These are phyloP conservation scores for Tangara arthus DNA, from an alignment of 2,797 vertebrate species.

Conservation along the genomic window DNA sequence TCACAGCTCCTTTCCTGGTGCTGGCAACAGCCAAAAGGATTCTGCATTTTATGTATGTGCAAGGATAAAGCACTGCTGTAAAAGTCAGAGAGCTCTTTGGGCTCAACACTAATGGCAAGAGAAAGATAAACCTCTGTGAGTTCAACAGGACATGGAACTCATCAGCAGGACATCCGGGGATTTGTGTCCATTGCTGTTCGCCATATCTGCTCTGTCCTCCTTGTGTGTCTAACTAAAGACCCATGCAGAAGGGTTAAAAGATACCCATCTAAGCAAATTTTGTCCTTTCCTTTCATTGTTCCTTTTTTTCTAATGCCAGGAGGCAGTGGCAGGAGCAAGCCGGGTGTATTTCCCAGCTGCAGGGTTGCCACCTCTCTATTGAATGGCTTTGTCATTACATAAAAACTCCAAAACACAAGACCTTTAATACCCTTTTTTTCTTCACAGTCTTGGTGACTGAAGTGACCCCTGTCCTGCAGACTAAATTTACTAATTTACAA, in stretches of 20 bases:
- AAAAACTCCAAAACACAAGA: background rate
- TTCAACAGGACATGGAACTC: fast-evolving
- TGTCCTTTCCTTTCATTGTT: slow-evolving; percentile 55
- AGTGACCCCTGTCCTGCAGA: background rate
- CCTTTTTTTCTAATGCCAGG: background rate
- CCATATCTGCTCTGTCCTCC: fast-evolving
- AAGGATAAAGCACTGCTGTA: background rate
- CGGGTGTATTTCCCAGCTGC: slow-evolving; percentile 4
- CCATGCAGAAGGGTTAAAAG: slow-evolving; percentile 5
- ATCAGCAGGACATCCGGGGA: background rate
- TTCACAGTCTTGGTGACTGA: background rate
- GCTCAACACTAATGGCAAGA: background rate
- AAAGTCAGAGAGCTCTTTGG: background rate
- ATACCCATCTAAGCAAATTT: background rate
- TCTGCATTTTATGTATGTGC: background rate
- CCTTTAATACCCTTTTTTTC: background rate
- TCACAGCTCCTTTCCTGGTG: background rate
- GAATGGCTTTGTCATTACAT: background rate
- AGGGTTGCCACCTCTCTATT: slow-evolving; percentile 35
- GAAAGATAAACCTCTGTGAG: background rate
- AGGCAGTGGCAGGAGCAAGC: slow-evolving; percentile 7
- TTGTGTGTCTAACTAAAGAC: background rate
- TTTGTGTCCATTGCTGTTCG: fast-evolving
- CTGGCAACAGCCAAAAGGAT: background rate
- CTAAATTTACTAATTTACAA: slow-evolving; percentile 39